These are phyloP conservation scores for Cairina moschata DNA, from an alignment of 2,113 vertebrate genomes.

Conservation along the genomic window DNA sequence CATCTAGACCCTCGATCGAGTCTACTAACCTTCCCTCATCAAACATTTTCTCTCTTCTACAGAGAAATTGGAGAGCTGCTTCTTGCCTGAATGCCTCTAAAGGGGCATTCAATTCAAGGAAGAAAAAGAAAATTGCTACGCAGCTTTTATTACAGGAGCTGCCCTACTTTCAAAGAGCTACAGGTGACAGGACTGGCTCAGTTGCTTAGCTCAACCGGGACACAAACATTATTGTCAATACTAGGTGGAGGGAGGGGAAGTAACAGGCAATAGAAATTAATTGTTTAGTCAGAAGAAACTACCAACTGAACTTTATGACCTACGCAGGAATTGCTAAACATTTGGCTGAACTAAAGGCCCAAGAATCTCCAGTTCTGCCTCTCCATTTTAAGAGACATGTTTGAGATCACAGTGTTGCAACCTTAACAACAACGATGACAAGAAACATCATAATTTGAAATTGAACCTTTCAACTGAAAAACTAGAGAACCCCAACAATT, in stretches of 20 bases:
- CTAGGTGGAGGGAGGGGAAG: background rate
- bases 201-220: background rate
- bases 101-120: background rate
- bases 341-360: background rate
- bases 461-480: background rate
- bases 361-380: background rate
- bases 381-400: fast-evolving
- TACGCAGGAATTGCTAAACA: background rate
- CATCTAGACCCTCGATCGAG: background rate
- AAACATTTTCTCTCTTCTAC: background rate
- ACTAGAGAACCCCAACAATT: background rate
- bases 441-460: background rate
- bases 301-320: background rate
- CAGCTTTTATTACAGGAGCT: background rate
- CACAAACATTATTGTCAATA: fast-evolving
- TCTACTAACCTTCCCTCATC: background rate
- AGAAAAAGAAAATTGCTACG: background rate
- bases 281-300: background rate
- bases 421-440: too few relatives aligned
- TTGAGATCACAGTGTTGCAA: background rate
- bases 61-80: background rate
- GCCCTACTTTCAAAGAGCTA: background rate
- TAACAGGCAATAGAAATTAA: background rate
- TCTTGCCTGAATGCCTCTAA: background rate
- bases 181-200: background rate